Base-by-base conservation (phyloP, 2,797 vertebrate genomes). In the Ammospiza maritima region DNA sequence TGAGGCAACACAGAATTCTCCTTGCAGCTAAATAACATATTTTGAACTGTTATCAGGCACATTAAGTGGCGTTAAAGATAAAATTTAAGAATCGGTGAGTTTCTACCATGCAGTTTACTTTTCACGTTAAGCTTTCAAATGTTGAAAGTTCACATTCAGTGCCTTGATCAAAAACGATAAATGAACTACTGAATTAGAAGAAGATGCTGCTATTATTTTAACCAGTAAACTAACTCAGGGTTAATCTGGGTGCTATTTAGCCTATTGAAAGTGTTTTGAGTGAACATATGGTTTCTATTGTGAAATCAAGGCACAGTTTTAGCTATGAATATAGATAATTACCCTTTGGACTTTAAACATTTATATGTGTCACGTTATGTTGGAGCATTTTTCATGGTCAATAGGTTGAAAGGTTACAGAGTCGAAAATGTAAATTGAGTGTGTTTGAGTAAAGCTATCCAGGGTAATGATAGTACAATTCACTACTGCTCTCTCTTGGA, bases 401-500 rank as follows among this genome's bases (percentile, higher is more conserved):
- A 96, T 97, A 98, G 97, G 98, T 97, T 98, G 96, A 98, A 98
- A 98, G 98, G 98, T 98, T 98, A 98, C 82, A 96, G 97, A 98
- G 98, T 97, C 84, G 92, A 98, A 98, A 98, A 97, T 86, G 90
- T 97, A 97, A 97, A 96, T 97, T 96, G 91, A 93, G 85, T 93
- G 93, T 71, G 96, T 96, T 96, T 94, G 88, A 96, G 94, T 95
- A 85, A 96, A 96, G 96, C 86, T 88, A 83, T 58, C 77, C 90
- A 87, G 34, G 42, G 42, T 30, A 94, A 92, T 82, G 74, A 94
- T 97, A 97, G 91, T 72, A 93, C 95, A 97, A 98, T 97, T 98
- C 98, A 94, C 97, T 98, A 97, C 98, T 98, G 98, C 98, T 97
- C 98, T 98, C 98, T 98, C 95, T 98, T 97, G 98, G 98, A 97